Percentiles rank a stretch among this genome's conserved stretches.
These are phyloP conservation scores for Caenorhabditis imperialis DNA, from an alignment of 2,888 invertebrate species.

Conservation along the genomic window DNA sequence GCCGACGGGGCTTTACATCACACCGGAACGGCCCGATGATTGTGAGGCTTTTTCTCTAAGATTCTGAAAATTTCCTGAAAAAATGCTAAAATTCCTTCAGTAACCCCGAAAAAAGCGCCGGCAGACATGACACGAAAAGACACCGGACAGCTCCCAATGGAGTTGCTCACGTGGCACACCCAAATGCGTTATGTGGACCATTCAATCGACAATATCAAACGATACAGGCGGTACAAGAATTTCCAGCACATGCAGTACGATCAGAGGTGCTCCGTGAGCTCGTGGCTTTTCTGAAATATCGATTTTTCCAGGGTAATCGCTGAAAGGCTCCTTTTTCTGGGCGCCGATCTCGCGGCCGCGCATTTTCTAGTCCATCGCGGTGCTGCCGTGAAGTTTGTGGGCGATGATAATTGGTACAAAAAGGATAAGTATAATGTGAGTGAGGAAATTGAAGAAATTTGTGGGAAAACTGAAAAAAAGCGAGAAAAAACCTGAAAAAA, in stretches of 20 bases:
- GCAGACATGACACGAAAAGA: constrained; percentile 73
- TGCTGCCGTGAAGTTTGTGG: constrained; percentile 84
- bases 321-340: constrained; percentile 80
- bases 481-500: too few relatives aligned
- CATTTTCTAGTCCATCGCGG: constrained; percentile 87
- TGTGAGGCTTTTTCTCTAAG: constrained; percentile 49
- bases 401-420: constrained; percentile 80
- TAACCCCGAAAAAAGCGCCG: constrained; percentile 70
- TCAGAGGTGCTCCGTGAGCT: constrained; percentile 75
- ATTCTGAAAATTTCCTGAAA: neutral
- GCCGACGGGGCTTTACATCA: constrained; percentile 72
- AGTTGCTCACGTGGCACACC: constrained; percentile 72
- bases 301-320: constrained; percentile 73
- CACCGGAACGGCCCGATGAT: constrained; percentile 72
- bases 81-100: constrained; percentile 47
- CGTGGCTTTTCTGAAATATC: constrained; percentile 1
- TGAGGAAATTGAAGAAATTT: neutral
- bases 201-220: constrained; percentile 71
- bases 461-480: too few relatives aligned
- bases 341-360: constrained; percentile 88
- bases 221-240: constrained; percentile 71
- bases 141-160: constrained; percentile 69
- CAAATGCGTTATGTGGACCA: constrained; percentile 74
- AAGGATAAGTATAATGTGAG: constrained; percentile 80
- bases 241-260: constrained; percentile 76